These are phyloP conservation scores for Lycophotia porphyrea DNA, from an alignment of 2,888 invertebrate species.

Conservation along the genomic window DNA sequence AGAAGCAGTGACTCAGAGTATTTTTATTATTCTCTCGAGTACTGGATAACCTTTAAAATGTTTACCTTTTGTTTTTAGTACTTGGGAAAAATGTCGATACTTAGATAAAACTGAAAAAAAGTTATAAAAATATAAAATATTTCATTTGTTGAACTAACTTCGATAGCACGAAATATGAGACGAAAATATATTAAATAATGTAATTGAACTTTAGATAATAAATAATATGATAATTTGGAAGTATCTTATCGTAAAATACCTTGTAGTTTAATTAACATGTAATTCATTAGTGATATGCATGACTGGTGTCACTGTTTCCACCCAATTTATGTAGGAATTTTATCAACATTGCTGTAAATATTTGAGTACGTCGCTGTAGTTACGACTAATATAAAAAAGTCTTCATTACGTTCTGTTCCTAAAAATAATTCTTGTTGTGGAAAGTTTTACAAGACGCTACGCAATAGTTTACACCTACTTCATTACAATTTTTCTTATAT, in stretches of 20 bases:
- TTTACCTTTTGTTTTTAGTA: constrained; percentile 1
- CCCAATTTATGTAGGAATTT: constrained; percentile 20
- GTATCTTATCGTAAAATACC: constrained; percentile 25
- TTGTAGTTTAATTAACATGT: constrained; percentile 37
- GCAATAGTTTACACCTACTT: background rate
- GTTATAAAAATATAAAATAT: too few relatives aligned
- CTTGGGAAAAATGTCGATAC: background rate
- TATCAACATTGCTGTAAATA: constrained; percentile 11
- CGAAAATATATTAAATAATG: constrained; percentile 1
- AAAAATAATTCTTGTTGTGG: background rate
- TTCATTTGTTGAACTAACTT: background rate
- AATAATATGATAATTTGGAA: constrained; percentile 38
- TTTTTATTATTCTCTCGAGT: constrained; percentile 33
- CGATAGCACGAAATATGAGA: background rate
- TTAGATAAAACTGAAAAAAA: background rate
- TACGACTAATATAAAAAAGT: background rate
- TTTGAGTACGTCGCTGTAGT: background rate
- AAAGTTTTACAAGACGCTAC: background rate
- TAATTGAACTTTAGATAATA: constrained; percentile 17
- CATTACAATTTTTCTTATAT: background rate
- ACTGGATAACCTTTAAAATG: constrained; percentile 28
- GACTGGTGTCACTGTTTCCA: constrained; percentile 1
- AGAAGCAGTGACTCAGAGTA: constrained; percentile 58
- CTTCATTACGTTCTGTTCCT: background rate
- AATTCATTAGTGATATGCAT: constrained; percentile 38